Percentiles rank a stretch among this genome's conserved stretches.
Conservation (phyloP, 92 coral and sea anemone genomes). For the Galaxea fascicularis region DNA sequence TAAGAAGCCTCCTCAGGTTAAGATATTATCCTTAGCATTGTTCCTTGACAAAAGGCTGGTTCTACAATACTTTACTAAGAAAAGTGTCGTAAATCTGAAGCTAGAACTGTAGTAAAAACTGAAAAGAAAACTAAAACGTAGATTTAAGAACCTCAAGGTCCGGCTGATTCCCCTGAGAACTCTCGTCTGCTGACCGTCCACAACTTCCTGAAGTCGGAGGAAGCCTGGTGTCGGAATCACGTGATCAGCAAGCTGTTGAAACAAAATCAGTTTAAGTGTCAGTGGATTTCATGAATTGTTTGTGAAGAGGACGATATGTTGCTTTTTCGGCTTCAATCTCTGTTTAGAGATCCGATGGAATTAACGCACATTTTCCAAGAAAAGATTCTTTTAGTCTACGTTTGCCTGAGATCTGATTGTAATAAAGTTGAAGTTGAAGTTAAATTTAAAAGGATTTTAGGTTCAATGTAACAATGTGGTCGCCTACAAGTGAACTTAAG, state of each 20-base stretch:
- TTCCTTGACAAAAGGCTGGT: too few relatives aligned
- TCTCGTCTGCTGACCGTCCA: conserved; percentile 58
- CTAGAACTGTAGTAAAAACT: background rate
- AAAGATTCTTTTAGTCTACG: background rate
- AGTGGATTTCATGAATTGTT: too few relatives aligned
- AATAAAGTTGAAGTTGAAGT: too few relatives aligned
- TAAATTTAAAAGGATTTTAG: too few relatives aligned
- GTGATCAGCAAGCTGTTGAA: conserved; percentile 41
- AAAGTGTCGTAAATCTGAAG: background rate
- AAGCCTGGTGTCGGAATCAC: conserved; percentile 68
- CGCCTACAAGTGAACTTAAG: too few relatives aligned
- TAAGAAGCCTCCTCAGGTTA: too few relatives aligned
- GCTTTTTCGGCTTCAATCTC: too few relatives aligned
- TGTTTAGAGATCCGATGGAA: too few relatives aligned
- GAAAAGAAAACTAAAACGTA: background rate
- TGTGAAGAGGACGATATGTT: too few relatives aligned
- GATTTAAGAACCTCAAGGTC: conserved; percentile 63
- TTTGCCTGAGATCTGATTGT: background rate
- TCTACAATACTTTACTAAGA: background rate
- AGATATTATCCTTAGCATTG: too few relatives aligned
- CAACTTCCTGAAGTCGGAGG: conserved; percentile 80
- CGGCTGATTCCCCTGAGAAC: conserved; percentile 68
- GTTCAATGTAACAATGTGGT: too few relatives aligned
- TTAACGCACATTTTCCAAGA: too few relatives aligned
- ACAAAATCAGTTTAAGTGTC: background rate